Evolutionary conservation across 2,797 vertebrate species (phyloP).

Genomic region (Urocyon cinereoargenteus): DNA sequence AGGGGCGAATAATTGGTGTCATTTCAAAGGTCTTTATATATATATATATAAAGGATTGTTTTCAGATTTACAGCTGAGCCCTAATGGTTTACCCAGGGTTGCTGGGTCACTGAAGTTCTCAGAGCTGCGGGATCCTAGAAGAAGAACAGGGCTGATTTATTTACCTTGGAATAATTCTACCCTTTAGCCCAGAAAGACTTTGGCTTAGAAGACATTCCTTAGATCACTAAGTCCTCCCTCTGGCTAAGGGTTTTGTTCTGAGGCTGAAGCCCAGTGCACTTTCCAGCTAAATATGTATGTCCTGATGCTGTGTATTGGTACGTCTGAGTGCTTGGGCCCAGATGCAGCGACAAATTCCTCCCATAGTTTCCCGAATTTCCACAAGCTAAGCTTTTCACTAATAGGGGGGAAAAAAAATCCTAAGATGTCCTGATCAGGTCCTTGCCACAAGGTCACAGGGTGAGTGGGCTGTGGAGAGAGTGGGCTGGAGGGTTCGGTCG

Average conservation of each 20-base stretch:
- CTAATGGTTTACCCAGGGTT: constrained; percentile 53
- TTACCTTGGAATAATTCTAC: constrained; percentile 60
- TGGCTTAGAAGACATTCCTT: constrained; percentile 47
- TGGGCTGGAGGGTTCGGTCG: background rate
- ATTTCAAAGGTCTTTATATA: constrained; percentile 45
- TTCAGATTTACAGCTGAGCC: constrained; percentile 26
- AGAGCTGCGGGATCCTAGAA: constrained; percentile 30
- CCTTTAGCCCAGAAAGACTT: constrained; percentile 32
- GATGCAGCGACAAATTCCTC: background rate
- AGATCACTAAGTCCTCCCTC: constrained; percentile 70
- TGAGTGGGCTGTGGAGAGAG: background rate
- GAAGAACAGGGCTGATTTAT: constrained; percentile 59
- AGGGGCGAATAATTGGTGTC: background rate
- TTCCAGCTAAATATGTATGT: constrained; percentile 62
- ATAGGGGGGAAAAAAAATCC: background rate
- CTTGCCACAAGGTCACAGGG: constrained; percentile 29
- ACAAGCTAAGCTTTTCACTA: background rate
- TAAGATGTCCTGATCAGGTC: background rate
- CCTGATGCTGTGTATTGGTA: background rate
- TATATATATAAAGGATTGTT: background rate
- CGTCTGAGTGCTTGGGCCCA: background rate
- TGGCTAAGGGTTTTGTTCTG: constrained; percentile 70
- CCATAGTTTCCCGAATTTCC: background rate
- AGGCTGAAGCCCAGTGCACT: constrained; percentile 20
- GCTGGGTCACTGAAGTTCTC: constrained; percentile 41